Base-by-base conservation (phyloP, 2,888 invertebrate species). In the Spialia ferax region DNA sequence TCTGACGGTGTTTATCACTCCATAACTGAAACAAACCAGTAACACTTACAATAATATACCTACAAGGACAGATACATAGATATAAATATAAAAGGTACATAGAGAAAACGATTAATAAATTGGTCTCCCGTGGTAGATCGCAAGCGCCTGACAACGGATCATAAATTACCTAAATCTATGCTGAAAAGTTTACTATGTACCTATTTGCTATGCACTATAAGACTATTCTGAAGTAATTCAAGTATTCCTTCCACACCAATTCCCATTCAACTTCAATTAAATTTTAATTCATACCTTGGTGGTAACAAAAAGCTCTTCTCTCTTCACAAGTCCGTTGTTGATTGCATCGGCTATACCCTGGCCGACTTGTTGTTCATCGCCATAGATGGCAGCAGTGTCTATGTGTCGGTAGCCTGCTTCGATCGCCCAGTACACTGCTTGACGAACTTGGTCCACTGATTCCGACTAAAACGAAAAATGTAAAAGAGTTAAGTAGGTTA, bases 341-440 rank as follows among this genome's bases (percentile, higher is more conserved):
- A 95, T 89, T 48, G 94, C 95, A 3, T 92, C 89, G 10, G 87
- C 87, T 20, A 95, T 87, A 0, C 94, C 95, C 66, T 86, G 84
- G 0, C 95, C 95, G 0, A 95, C 94, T 79, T 95, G 91, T 7
- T 78, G 77, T 76, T 95, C 95, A 55, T 95, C 94, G 0, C 88
- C 91, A 76, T 96, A 96, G 18, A 92, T 84, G 63, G 94, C 91
- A 0, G 96, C 96, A 1, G 95, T 95, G 77, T 96, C 96, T 20
- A 96, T 93, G 73, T 95, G 95, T 0, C 96, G 87, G 81, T 96
- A 96, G 0, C 96, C 96, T 7, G 88, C 89, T 69, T 95, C 94
- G 38, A 96, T 93, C 0, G 96, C 96, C 83, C 91, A 91, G 73
- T 83, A 86, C 1, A 94, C 89, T 1, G 92, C 87, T 63, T 84